These are phyloP conservation scores for Cephus runcator DNA, from an alignment of 2,888 invertebrate genomes.

Conservation along the genomic window DNA sequence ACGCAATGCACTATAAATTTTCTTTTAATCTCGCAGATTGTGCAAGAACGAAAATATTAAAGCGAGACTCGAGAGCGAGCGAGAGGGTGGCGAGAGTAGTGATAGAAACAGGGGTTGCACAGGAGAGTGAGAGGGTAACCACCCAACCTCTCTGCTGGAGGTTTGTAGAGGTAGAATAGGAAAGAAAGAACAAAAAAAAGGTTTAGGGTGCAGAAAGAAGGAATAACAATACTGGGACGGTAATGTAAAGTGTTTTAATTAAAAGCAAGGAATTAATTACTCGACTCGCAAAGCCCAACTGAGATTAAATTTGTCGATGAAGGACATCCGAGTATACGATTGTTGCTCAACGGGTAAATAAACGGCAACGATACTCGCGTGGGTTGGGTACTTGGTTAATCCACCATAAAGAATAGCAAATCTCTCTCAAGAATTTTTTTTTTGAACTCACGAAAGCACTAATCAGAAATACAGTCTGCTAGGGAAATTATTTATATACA, in stretches of 20 bases:
- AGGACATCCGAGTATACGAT: slow-evolving; percentile 1
- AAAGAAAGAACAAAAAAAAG: slow-evolving; percentile 7
- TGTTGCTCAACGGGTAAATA: background rate
- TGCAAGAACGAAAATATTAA: slow-evolving; percentile 49
- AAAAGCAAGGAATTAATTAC: slow-evolving; percentile 37
- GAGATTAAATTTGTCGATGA: slow-evolving; percentile 25
- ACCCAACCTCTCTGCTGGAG: background rate
- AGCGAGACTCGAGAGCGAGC: slow-evolving; percentile 19
- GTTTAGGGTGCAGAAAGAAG: slow-evolving; percentile 10
- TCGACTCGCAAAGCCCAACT: slow-evolving; percentile 19
- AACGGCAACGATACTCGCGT: background rate
- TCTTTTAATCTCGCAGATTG: slow-evolving; percentile 57
- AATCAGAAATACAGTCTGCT: background rate
- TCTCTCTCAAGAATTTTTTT: background rate
- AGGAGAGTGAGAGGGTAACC: slow-evolving; percentile 9
- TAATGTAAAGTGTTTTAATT: slow-evolving; percentile 37
- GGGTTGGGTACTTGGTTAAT: background rate
- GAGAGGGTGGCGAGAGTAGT: background rate
- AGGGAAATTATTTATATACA: background rate
- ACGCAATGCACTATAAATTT: slow-evolving; percentile 51
- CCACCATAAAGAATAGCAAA: background rate
- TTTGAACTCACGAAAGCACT: background rate
- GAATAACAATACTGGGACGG: slow-evolving; percentile 19
- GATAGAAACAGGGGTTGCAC: background rate
- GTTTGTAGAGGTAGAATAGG: slow-evolving; percentile 1